Evolutionary conservation across 2,888 invertebrate genomes (phyloP).

Genomic region (Tetrapedia diversipes): DNA sequence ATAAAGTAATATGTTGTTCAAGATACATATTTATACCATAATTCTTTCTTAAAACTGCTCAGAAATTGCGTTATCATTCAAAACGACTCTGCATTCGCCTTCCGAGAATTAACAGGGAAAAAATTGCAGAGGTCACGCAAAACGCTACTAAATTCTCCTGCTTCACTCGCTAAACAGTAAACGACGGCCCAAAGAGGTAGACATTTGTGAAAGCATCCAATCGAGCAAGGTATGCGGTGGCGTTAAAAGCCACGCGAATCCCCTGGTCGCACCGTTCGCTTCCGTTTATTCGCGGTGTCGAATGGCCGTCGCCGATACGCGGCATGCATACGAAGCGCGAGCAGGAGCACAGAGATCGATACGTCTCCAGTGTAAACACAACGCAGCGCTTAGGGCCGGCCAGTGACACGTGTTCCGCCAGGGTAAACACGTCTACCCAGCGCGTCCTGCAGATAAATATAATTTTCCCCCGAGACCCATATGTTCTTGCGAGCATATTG

Average conservation of each 20-base stretch:
- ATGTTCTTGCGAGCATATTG: constrained; percentile 31
- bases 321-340: constrained; percentile 37
- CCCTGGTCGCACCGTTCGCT: constrained; percentile 9
- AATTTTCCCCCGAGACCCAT: constrained; percentile 33
- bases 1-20: no score
- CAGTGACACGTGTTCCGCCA: constrained; percentile 59
- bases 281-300: constrained; percentile 21
- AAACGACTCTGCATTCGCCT: no score
- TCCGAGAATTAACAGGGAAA: no score
- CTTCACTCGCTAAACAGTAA: no score
- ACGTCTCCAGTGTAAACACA: constrained; percentile 47
- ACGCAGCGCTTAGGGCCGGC: constrained; percentile 41
- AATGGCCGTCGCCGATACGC: constrained; percentile 37
- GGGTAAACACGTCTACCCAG: constrained; percentile 54
- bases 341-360: constrained; percentile 47
- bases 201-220: no score
- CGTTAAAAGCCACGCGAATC: constrained; percentile 8
- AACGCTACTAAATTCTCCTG: no score
- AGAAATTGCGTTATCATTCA: no score
- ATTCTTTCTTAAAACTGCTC: no score
- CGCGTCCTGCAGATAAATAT: constrained; percentile 47
- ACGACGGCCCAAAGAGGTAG: no score
- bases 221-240: neutral
- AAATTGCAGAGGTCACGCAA: no score
- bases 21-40: no score